Base-by-base conservation (phyloP, 2,888 invertebrate genomes). In the Esperia sulphurella region DNA sequence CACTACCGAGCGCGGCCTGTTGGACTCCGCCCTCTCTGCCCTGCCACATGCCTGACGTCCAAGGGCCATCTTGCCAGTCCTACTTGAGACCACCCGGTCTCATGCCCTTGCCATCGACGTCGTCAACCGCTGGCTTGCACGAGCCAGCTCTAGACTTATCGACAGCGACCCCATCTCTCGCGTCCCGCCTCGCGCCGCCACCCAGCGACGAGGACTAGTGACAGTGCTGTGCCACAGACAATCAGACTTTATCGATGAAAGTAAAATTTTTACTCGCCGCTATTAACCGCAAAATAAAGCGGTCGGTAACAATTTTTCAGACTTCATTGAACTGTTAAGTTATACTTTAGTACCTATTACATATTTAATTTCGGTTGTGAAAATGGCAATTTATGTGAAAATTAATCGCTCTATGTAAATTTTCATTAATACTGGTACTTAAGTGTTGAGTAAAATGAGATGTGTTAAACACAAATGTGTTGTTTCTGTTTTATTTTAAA, bases 311-410 rank as follows among this genome's bases (percentile, higher is more conserved):
- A 79, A 69, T 75, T 75, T 71, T 65, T 59, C 62, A 57, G 52
- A 52, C 61, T 71, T 66, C 74, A 57, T 64, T 69, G 68, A 78
- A 75, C 77, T 83, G 77, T 84, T 85, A 82, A 81, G 79, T 84
- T 84, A 81, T 78, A 72, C 68, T 66, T 76, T 80, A 81, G 79
- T 75, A 82, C 78, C 76, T 79, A 79, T 67, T 77, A 81, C 78
- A 83, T 86, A 87, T 89, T 89, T 89, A 86, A 88, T 89, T 89
- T 89, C 83, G 89, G 89, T 89, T 89, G 89, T 89, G 89, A 89
- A 85, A 83, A 86, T 86, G 81, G 88, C 88, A 88, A 88, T 87
- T 85, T 85, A 79, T 83, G 77, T 87, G 82, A 82, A 75, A 79
- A 74, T 82, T 79, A 79, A 78, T 81, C 79, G 81, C 78, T 81